phyloP scores from a whole-genome alignment of 2,113 vertebrate genomes.

The Gambusia affinis region DNA sequence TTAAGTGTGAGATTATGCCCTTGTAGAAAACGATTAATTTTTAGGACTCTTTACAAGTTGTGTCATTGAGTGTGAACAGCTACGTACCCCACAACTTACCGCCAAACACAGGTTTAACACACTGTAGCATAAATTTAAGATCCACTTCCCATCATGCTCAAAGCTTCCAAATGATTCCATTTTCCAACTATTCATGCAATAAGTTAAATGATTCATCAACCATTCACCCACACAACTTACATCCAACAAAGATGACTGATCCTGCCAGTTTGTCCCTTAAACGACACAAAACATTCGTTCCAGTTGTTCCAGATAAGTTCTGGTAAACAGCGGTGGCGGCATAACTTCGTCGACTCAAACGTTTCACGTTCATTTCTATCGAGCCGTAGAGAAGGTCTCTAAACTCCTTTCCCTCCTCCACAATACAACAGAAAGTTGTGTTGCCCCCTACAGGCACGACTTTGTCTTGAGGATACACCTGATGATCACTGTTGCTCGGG shows the following conservation, averaged over 20 bases:
- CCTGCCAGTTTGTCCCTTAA: slow-evolving; percentile 9
- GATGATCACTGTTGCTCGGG: slow-evolving; percentile 1
- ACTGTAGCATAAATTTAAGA: too few relatives aligned
- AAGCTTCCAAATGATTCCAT: too few relatives aligned
- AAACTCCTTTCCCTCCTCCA: slow-evolving; percentile 41
- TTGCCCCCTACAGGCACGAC: slow-evolving; percentile 62
- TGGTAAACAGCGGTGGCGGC: slow-evolving; percentile 44
- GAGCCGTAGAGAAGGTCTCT: background rate
- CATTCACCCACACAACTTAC: slow-evolving; percentile 66
- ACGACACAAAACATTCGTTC: slow-evolving; percentile 68
- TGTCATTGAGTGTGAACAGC: too few relatives aligned
- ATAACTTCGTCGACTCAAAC: slow-evolving; percentile 72
- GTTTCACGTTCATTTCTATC: slow-evolving; percentile 21
- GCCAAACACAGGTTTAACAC: too few relatives aligned
- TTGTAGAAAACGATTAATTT: too few relatives aligned
- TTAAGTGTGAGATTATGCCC: too few relatives aligned
- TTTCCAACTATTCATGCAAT: too few relatives aligned
- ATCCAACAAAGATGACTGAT: slow-evolving; percentile 76
- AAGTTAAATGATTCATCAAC: background rate
- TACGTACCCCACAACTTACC: too few relatives aligned
- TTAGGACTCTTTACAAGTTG: too few relatives aligned
- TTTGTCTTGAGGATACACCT: slow-evolving; percentile 65
- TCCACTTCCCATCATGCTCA: too few relatives aligned
- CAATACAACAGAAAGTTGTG: slow-evolving; percentile 78
- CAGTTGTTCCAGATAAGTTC: background rate